phyloP scores from a whole-genome alignment of 2,113 vertebrate genomes.

The Mugil cephalus region DNA sequence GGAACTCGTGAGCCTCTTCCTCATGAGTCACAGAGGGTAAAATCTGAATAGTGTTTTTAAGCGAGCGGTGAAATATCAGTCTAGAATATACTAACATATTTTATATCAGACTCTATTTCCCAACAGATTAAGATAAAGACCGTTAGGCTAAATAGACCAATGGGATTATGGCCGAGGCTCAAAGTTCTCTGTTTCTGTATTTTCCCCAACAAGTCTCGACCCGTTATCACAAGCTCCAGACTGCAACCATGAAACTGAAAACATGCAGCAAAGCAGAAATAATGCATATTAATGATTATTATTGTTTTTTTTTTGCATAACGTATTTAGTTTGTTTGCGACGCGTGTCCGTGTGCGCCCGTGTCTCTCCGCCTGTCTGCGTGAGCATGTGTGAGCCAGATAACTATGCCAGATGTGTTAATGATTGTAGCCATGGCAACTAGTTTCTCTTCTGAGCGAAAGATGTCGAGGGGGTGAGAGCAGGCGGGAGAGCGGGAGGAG shows the following conservation, averaged over 20 bases:
- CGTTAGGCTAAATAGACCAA: constrained; percentile 52
- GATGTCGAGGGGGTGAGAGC: constrained; percentile 65
- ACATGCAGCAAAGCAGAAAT: constrained; percentile 29
- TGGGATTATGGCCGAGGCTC: constrained; percentile 53
- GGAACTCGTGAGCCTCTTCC: neutral
- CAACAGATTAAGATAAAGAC: constrained; percentile 38
- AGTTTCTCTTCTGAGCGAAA: constrained; percentile 68
- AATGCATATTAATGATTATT: constrained; percentile 54
- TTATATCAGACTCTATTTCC: constrained; percentile 33
- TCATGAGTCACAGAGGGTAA: neutral
- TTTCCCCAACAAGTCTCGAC: constrained; percentile 41
- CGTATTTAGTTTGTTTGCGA: constrained; percentile 22
- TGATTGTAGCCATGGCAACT: constrained; percentile 83
- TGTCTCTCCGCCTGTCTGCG: constrained; percentile 16
- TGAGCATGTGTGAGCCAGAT: constrained; percentile 52
- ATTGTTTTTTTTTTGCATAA: constrained; percentile 23
- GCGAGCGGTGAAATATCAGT: neutral
- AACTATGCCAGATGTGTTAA: constrained; percentile 83
- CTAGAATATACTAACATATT: constrained; percentile 10
- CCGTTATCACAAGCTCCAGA: constrained; percentile 68
- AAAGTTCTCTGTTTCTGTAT: constrained; percentile 53
- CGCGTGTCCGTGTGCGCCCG: constrained; percentile 7
- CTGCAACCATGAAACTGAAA: constrained; percentile 44
- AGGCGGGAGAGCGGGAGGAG: constrained; percentile 13
- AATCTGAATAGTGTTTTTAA: neutral